phyloP scores from a whole-genome alignment of 2,797 vertebrate species.

The Gadopsis marmoratus region DNA sequence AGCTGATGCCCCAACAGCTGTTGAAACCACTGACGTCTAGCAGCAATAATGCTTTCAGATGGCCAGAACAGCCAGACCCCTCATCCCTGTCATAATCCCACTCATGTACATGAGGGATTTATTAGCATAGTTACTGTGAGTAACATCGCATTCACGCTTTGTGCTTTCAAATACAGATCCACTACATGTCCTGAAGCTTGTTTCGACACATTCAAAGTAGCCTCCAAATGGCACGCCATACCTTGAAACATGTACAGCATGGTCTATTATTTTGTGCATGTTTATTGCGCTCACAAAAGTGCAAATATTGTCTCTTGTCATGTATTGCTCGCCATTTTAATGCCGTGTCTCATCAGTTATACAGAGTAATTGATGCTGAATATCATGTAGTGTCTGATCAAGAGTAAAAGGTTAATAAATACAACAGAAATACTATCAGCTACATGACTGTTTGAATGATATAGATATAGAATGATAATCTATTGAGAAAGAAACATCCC shows the following conservation, averaged over 20 bases:
- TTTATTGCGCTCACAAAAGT: neutral
- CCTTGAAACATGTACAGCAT: neutral
- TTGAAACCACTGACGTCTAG: constrained; percentile 53
- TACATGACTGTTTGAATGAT: neutral
- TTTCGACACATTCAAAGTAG: neutral
- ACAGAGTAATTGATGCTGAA: neutral
- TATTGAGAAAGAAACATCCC: neutral
- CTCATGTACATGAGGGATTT: constrained; percentile 32
- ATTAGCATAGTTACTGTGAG: constrained; percentile 46
- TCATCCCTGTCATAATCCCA: constrained; percentile 52
- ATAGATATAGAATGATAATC: neutral
- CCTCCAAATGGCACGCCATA: neutral
- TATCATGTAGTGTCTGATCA: neutral
- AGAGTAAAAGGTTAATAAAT: neutral
- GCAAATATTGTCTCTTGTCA: neutral
- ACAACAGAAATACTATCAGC: neutral
- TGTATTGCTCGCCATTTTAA: neutral
- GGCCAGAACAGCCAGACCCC: constrained; percentile 49
- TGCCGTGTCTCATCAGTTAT: neutral
- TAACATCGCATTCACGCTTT: constrained; percentile 19
- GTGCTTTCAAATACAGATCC: constrained; percentile 27
- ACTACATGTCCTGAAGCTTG: neutral
- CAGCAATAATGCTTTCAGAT: constrained; percentile 62
- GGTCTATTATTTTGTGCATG: neutral
- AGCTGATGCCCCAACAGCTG: constrained; percentile 63